Base-by-base conservation (phyloP, 2,888 invertebrate species). In the Drosophila multiciliata region DNA sequence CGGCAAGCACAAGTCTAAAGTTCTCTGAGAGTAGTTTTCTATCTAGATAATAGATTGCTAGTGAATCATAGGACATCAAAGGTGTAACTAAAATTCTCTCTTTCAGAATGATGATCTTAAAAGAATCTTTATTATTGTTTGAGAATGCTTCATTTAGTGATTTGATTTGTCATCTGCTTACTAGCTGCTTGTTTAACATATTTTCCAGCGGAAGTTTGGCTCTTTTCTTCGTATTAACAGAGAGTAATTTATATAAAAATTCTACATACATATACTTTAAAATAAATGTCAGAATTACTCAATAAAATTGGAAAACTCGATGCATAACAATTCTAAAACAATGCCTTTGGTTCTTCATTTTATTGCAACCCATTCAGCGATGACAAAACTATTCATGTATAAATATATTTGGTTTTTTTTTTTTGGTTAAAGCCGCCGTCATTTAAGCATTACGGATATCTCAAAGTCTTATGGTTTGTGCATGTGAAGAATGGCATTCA, bases 401-500 rank as follows among this genome's bases (percentile, higher is more conserved):
- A 20, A 23, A 11, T 26, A 42, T 3, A 42, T 42, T 5, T 49
- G 8, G 9, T 7, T n/a, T 26, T 23, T 29, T 29, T 54, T 29
- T 38, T 20, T 29, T 29, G 40, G 9, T 1, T 40, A 20, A 57
- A 29, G 6, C 29, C 15, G 20, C 15, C 20, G n/a, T 15, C 38
- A 55, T 2, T 38, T 35, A 11, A 23, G 54, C 36, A 35, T 26
- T 23, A n/a, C 0, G 32, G 29, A 15, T 57, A 29, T 40, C 20
- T 57, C 20, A 8, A 20, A 26, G 17, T 32, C 15, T 32, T 6
- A 29, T 57, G 57, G 6, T 23, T 40, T 29, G 15, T 20, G 32
- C 15, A 15, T 57, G 40, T 29, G 40, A 29, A 20, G 40, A 32
- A 42, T 42, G 20, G n/a, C 57, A 57, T 42, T 42, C 20, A 57